phyloP scores from a whole-genome alignment of 2,113 vertebrate species.

The Callithrix jacchus region DNA sequence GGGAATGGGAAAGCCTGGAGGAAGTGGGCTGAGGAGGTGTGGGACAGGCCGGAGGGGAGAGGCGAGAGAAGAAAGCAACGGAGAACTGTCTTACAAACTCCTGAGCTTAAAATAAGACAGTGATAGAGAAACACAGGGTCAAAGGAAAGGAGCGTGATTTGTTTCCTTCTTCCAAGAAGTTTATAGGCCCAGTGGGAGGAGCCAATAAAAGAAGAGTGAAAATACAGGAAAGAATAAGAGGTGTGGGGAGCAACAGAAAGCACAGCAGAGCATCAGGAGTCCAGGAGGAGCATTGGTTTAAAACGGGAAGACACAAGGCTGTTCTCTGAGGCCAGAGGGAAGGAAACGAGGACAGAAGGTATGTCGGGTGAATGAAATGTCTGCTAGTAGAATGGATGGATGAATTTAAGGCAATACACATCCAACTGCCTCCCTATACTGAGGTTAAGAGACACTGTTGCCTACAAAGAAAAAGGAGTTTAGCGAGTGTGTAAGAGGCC shows the following conservation, averaged over 20 bases:
- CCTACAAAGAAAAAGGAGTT: not conserved
- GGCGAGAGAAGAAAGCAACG: not conserved
- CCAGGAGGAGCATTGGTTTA: not conserved
- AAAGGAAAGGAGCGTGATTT: not conserved
- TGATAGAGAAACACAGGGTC: not conserved
- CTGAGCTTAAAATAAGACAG: not conserved
- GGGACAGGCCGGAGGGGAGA: fast-evolving
- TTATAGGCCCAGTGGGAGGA: not conserved
- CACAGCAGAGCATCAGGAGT: not conserved
- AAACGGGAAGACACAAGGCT: not conserved
- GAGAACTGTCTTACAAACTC: not conserved
- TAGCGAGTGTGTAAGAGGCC: not conserved
- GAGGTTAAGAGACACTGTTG: not conserved
- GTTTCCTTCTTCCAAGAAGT: not conserved
- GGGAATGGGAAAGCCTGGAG: fast-evolving
- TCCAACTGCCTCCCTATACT: not conserved
- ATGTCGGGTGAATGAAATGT: not conserved
- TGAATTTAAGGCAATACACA: not conserved
- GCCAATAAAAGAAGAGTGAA: not conserved
- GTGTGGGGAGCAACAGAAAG: not conserved
- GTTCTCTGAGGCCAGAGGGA: not conserved
- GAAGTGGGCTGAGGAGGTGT: not conserved
- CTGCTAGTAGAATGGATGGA: not conserved
- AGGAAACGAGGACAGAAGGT: not conserved
- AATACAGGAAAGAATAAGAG: not conserved